Evolutionary conservation across 1,140 invertebrate species (phyloP).

Genomic region (Microplitis mediator): DNA sequence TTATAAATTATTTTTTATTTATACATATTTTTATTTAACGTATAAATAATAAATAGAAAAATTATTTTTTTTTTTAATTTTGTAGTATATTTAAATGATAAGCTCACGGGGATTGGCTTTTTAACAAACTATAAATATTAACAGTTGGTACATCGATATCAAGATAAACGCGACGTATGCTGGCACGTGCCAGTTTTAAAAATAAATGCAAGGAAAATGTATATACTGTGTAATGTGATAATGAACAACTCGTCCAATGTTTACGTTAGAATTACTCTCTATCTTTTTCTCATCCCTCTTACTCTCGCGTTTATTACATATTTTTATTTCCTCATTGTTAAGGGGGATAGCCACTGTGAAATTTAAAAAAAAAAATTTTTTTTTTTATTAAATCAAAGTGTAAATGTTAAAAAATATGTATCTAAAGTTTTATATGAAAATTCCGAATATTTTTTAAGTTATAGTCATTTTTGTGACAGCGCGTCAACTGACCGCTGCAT

Average conservation of each 20-base stretch:
- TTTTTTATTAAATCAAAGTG: too few relatives aligned
- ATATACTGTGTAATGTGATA: constrained; percentile 32
- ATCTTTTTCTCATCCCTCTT: not conserved
- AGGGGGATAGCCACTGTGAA: too few relatives aligned
- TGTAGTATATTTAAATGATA: not conserved
- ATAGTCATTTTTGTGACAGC: too few relatives aligned
- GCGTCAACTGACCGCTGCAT: too few relatives aligned
- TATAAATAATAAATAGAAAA: too few relatives aligned
- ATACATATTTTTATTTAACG: too few relatives aligned
- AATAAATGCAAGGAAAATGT: constrained; percentile 22
- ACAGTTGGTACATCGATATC: constrained; percentile 31
- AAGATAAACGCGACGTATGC: constrained; percentile 26
- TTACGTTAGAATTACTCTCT: constrained; percentile 36
- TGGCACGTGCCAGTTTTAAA: constrained; percentile 29
- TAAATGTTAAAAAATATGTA: too few relatives aligned
- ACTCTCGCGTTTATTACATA: not conserved
- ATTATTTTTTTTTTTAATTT: too few relatives aligned
- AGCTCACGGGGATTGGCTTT: not conserved
- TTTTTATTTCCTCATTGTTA: not conserved
- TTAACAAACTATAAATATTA: constrained; percentile 20
- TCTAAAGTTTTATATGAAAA: too few relatives aligned
- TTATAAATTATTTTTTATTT: too few relatives aligned
- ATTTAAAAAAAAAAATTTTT: too few relatives aligned
- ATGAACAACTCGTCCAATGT: constrained; percentile 41
- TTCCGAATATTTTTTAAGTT: too few relatives aligned